phyloP scores from a whole-genome alignment of 2,888 invertebrate species.

The Andrena chrysosceles region DNA sequence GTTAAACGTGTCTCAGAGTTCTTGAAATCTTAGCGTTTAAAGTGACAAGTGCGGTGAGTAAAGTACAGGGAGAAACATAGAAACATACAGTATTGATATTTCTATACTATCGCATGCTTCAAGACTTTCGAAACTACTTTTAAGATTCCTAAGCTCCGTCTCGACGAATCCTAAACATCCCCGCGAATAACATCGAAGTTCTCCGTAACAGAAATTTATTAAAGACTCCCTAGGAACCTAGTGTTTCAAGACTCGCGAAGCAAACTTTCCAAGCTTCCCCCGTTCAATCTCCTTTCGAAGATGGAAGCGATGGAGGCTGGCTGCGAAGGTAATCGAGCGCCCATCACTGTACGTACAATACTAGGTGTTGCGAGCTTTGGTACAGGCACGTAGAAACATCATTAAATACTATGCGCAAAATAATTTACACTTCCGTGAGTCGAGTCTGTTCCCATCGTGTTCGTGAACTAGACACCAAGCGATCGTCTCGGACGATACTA shows the following conservation, averaged over 20 bases:
- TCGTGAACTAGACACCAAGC: neutral
- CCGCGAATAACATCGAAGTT: no score
- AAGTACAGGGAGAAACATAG: neutral
- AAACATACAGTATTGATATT: neutral
- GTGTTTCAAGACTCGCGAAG: neutral
- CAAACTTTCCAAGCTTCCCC: neutral
- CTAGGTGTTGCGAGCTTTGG: conserved; percentile 59
- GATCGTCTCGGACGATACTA: neutral
- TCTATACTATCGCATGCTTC: neutral
- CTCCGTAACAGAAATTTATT: neutral
- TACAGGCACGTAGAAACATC: conserved; percentile 63
- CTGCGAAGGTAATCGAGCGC: neutral
- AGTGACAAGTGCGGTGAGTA: no score
- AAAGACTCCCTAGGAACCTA: neutral
- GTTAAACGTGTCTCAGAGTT: neutral
- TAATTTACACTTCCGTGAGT: conserved; percentile 44
- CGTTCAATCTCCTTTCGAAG: neutral
- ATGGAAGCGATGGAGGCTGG: no score
- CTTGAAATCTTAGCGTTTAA: neutral
- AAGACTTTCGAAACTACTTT: no score
- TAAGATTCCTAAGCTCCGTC: no score
- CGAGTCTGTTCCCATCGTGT: conserved; percentile 34
- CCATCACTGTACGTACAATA: conserved; percentile 39
- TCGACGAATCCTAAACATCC: no score
- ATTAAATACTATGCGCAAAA: conserved; percentile 54